These are phyloP conservation scores for Cybosia mesomella DNA, from an alignment of 2,888 invertebrate genomes.

Conservation along the genomic window DNA sequence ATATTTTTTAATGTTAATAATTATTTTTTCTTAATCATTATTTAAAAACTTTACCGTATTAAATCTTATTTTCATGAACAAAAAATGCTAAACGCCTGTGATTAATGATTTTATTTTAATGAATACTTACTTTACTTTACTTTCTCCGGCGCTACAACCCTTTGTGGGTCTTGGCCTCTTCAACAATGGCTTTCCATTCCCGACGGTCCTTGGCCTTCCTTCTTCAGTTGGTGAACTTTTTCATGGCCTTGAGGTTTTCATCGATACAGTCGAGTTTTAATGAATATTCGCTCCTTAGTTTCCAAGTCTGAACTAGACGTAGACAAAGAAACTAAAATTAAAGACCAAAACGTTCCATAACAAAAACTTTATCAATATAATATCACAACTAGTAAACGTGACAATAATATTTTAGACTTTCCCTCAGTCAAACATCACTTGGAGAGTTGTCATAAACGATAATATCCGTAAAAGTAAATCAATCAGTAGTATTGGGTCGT, in stretches of 20 bases:
- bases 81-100: not conserved
- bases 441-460: conserved; percentile 46
- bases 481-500: conserved; percentile 62
- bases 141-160: too few relatives aligned
- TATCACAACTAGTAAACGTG: conserved; percentile 24
- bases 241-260: too few relatives aligned
- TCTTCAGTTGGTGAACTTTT: too few relatives aligned
- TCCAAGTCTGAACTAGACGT: not conserved
- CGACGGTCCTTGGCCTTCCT: too few relatives aligned
- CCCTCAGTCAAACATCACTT: conserved; percentile 30
- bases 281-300: not conserved
- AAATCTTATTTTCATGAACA: not conserved
- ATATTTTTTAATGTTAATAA: not conserved
- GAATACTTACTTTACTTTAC: too few relatives aligned
- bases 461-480: conserved; percentile 64
- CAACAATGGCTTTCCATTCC: too few relatives aligned
- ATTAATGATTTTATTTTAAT: conserved; percentile 1
- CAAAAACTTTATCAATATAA: conserved; percentile 10
- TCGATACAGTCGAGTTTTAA: too few relatives aligned
- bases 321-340: conserved; percentile 9
- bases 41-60: not conserved
- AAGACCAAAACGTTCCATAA: conserved; percentile 10
- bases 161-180: too few relatives aligned
- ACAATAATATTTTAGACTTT: conserved; percentile 39
- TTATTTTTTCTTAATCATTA: not conserved